Percentiles rank a stretch among this genome's conserved stretches.
Evolutionary conservation across 2,888 invertebrate genomes (phyloP).

Genomic region (Pyrrhia umbra): DNA sequence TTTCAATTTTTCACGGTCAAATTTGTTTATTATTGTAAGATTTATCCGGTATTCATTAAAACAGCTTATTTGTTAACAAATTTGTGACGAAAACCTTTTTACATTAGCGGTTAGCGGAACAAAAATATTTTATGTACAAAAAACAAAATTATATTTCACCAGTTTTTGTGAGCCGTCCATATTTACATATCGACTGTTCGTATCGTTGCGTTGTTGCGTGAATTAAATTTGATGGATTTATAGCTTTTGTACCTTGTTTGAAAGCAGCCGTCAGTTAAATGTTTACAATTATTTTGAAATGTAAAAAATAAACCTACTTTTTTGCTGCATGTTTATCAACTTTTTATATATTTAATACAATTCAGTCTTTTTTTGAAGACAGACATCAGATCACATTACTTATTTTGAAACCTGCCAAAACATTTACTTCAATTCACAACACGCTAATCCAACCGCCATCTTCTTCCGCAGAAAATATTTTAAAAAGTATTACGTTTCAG

Average conservation of each 20-base stretch:
- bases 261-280: background rate
- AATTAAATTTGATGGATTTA: slow-evolving; percentile 53
- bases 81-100: slow-evolving; percentile 33
- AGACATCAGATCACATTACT: background rate
- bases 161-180: slow-evolving; percentile 37
- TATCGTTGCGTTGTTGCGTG: slow-evolving; percentile 41
- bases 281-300: background rate
- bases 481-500: slow-evolving; percentile 47
- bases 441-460: slow-evolving; percentile 13
- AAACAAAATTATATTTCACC: slow-evolving; percentile 39
- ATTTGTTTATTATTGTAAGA: too few relatives aligned
- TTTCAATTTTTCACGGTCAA: too few relatives aligned
- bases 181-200: slow-evolving; percentile 59
- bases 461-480: slow-evolving; percentile 44
- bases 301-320: background rate
- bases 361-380: background rate
- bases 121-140: slow-evolving; percentile 37
- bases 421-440: slow-evolving; percentile 5
- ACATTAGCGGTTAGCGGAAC: slow-evolving; percentile 10
- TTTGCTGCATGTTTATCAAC: background rate
- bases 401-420: background rate
- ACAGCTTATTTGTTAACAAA: too few relatives aligned
- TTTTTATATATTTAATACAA: background rate
- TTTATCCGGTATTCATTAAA: too few relatives aligned
- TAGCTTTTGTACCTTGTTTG: slow-evolving; percentile 23